Percentiles rank a stretch among this genome's conserved stretches.
Conservation (phyloP, 2,888 invertebrate species). For the Troides aeacus region DNA sequence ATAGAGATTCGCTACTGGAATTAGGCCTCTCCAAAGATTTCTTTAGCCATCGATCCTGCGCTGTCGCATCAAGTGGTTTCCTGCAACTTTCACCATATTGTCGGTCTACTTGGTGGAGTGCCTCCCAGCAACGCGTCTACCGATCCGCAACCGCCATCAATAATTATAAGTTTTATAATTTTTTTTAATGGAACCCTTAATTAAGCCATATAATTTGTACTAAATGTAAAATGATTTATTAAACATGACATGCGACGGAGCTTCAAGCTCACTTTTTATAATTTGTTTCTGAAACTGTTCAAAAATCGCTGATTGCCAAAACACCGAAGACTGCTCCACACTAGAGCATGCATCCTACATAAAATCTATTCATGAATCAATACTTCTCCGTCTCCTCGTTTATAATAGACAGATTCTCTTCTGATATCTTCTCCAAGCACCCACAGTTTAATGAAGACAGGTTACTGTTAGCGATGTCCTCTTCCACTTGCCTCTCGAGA, state of each 20-base stretch:
- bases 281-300: neutral
- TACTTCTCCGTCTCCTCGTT: constrained; percentile 49
- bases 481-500: constrained; percentile 64
- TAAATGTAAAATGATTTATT: neutral
- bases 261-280: constrained; percentile 3
- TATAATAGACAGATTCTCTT: constrained; percentile 61
- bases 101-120: no score
- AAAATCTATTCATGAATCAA: neutral
- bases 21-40: no score
- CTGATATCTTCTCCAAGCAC: constrained; percentile 67
- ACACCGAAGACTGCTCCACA: neutral
- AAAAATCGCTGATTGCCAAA: neutral
- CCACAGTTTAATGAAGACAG: constrained; percentile 48
- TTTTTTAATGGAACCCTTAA: neutral
- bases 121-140: no score
- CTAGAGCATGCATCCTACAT: neutral
- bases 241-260: neutral
- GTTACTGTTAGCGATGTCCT: constrained; percentile 51
- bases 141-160: no score
- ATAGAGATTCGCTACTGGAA: no score
- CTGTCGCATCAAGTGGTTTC: no score
- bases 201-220: constrained; percentile 9
- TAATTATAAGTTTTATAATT: neutral
- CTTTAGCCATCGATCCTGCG: no score
- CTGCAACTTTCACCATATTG: no score